phyloP scores from a whole-genome alignment of 2,888 invertebrate species.

The Hydropsyche betteni region DNA sequence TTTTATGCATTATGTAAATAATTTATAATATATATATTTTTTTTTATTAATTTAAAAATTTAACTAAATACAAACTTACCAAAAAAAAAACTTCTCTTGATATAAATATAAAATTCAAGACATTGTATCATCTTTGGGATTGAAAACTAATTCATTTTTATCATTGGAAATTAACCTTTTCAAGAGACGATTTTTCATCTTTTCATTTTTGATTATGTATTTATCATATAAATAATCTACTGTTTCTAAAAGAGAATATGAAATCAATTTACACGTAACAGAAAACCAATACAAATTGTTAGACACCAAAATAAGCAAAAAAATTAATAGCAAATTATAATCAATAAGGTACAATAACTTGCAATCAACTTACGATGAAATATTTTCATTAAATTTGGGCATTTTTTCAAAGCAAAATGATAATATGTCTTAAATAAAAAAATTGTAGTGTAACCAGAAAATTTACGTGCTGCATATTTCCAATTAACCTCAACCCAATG shows the following conservation, averaged over 20 bases:
- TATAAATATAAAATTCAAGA: no score
- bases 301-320: neutral
- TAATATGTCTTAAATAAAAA: slow-evolving; percentile 21
- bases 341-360: no score
- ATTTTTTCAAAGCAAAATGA: neutral
- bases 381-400: slow-evolving; percentile 2
- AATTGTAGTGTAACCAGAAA: neutral
- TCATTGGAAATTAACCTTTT: neutral
- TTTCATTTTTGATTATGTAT: neutral
- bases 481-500: slow-evolving; percentile 17
- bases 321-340: no score
- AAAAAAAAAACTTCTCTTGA: no score
- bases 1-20: no score
- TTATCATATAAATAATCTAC: slow-evolving; percentile 11
- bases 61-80: no score
- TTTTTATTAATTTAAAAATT: no score
- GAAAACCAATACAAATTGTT: neutral
- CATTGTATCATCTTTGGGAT: neutral
- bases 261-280: neutral
- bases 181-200: neutral
- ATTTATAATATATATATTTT: no score
- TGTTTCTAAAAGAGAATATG: slow-evolving; percentile 5
- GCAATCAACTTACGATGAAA: neutral
- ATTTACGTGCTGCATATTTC: neutral
- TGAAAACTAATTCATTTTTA: neutral